Conservation (phyloP, 2,888 invertebrate genomes). For the Troides aeacus region DNA sequence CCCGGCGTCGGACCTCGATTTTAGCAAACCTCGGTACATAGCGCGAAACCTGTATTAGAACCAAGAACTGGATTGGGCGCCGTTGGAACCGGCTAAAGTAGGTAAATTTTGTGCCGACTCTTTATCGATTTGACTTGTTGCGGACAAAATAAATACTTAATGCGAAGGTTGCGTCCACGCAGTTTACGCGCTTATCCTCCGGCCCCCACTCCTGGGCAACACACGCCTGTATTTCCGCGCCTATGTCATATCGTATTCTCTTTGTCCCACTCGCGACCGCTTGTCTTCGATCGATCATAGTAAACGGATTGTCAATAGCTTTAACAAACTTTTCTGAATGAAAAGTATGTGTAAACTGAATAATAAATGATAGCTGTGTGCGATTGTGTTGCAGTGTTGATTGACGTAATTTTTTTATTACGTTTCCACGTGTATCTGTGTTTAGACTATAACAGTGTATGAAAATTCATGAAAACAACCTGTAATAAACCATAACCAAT, state of each 20-base stretch:
- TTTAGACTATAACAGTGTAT: conserved; percentile 39
- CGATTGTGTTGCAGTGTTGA: conserved; percentile 29
- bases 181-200: conserved; percentile 64
- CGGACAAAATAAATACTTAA: conserved; percentile 39
- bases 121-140: conserved; percentile 33
- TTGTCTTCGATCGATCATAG: conserved; percentile 58
- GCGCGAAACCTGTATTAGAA: conserved; percentile 32
- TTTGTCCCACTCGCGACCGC: conserved; percentile 60
- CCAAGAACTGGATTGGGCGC: conserved; percentile 33
- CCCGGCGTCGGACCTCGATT: conserved; percentile 11
- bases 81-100: conserved; percentile 22
- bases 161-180: conserved; percentile 57
- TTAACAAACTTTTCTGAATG: conserved; percentile 72
- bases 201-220: conserved; percentile 60
- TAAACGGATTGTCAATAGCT: conserved; percentile 56
- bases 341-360: conserved; percentile 60
- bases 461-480: conserved; percentile 44
- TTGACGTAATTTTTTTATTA: conserved; percentile 11
- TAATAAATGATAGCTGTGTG: conserved; percentile 18
- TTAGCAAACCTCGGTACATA: conserved; percentile 16
- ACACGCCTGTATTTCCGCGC: conserved; percentile 49
- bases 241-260: conserved; percentile 54
- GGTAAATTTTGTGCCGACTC: conserved; percentile 12
- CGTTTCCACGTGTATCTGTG: conserved; percentile 1
- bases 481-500: conserved; percentile 24